phyloP scores from a whole-genome alignment of 1,140 invertebrate species.

The Pinna nobilis region DNA sequence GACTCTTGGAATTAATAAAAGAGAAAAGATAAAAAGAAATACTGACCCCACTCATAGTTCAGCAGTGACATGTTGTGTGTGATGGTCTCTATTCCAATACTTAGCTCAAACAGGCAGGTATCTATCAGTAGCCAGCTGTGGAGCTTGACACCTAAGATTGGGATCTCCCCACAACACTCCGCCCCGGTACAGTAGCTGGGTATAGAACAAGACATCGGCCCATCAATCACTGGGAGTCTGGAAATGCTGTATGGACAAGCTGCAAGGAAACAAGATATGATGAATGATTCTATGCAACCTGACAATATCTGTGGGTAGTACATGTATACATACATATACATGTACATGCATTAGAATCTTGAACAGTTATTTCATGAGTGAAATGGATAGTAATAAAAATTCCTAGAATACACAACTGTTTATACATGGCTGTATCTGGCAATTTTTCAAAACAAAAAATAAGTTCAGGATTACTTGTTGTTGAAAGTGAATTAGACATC shows the following conservation, averaged over 20 bases:
- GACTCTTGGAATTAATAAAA: too few species aligned
- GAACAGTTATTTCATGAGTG: not conserved
- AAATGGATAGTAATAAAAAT: not conserved
- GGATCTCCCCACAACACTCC: slow-evolving; percentile 43
- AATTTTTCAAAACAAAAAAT: not conserved
- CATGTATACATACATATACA: not conserved
- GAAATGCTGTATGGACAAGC: slow-evolving; percentile 9
- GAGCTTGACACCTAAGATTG: slow-evolving; percentile 19
- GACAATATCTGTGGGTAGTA: too few species aligned
- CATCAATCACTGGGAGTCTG: not conserved
- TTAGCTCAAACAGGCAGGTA: slow-evolving; percentile 22
- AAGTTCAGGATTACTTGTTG: not conserved
- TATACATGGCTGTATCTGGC: not conserved
- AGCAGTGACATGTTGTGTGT: slow-evolving; percentile 22
- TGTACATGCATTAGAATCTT: not conserved
- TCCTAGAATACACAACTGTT: not conserved
- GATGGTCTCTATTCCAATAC: slow-evolving; percentile 39
- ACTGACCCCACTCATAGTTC: slow-evolving; percentile 34
- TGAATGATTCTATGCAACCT: not conserved
- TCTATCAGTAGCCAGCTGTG: slow-evolving; percentile 32
- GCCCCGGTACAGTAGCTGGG: slow-evolving; percentile 39
- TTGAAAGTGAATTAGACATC: not conserved
- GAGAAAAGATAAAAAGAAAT: too few species aligned
- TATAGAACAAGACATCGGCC: slow-evolving; percentile 15
- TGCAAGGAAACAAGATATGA: slow-evolving; percentile 1